Base-by-base conservation (phyloP, 1,140 invertebrate species). In the Papilio helenus region DNA sequence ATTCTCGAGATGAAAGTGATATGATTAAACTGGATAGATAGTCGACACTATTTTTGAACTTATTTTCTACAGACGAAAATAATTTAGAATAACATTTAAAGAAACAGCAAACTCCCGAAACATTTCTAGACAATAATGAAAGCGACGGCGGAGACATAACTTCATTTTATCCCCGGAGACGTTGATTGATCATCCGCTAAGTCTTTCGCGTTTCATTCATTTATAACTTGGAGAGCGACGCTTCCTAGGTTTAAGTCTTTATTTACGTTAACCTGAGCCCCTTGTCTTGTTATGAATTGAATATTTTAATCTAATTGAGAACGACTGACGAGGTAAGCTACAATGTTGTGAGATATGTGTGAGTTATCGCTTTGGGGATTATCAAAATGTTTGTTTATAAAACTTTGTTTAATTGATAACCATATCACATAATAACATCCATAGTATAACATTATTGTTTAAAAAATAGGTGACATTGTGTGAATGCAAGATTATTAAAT, bases 51-150 rank as follows among this genome's bases (percentile, higher is more conserved):
- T 20, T 58, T n/a, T 58, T 1, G n/a, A 58, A 58, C 2, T 58
- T 58, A n/a, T 71, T 29, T 39, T 39, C 34, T 39, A 39, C 34
- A 49, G 49, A 26, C 10, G 20, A 73, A 26, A 46, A 46, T 73
- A 16, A 73, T 49, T 26, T 87, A 86, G 84, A 87, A 85, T 82
- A 87, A 71, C 81, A 83, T 79, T 81, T 84, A 87, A 85, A 81
- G 84, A 86, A 82, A 85, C 81, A 68, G 26, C 61, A 34, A 16
- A 86, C 80, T 82, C 74, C 72, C 79, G 81, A 86, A 84, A 86
- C 86, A 86, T 86, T 84, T 82, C 85, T 83, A 88, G 85, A 86
- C 87, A 87, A 89, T 86, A 90, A 90, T 89, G 88, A 90, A 90
- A 88, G 84, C 87, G 88, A 84, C 85, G 83, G 68, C 76, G 76